A percentile compares a stretch with the other conserved stretches of the same genome.
phyloP scores from a whole-genome alignment of 2,797 vertebrate species.

The Pseudotriccus pelzelni region DNA sequence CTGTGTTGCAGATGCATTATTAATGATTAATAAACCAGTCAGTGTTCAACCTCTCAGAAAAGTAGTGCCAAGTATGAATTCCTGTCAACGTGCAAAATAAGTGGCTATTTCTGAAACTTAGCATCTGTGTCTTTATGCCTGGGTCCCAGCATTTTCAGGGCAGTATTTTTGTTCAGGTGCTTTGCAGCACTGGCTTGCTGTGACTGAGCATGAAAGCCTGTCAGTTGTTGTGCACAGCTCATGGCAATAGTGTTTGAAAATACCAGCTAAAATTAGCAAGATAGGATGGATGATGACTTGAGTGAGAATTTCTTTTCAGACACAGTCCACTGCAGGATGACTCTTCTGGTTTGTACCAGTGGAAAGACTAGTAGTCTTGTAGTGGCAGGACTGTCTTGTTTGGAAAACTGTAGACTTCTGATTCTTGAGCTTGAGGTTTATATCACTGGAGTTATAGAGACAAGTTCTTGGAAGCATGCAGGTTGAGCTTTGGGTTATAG shows the following conservation, averaged over 20 bases:
- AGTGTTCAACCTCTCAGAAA: background rate
- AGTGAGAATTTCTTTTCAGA: background rate
- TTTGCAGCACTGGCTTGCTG: background rate
- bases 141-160: background rate
- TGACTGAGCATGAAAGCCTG: background rate
- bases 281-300: background rate
- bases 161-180: background rate
- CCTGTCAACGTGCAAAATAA: background rate
- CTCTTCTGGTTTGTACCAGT: background rate
- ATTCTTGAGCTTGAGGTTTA: background rate
- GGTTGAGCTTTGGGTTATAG: background rate
- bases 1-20: background rate
- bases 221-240: background rate
- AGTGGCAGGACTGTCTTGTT: background rate
- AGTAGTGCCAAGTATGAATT: background rate
- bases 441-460: background rate
- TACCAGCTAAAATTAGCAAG: background rate
- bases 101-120: background rate
- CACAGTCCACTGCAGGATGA: background rate
- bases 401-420: background rate
- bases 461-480: background rate
- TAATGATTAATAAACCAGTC: background rate
- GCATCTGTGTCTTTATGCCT: background rate
- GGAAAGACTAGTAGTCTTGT: too few species aligned
- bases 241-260: background rate